phyloP scores from a whole-genome alignment of 2,888 invertebrate genomes.

The Leptogaster cylindrica region DNA sequence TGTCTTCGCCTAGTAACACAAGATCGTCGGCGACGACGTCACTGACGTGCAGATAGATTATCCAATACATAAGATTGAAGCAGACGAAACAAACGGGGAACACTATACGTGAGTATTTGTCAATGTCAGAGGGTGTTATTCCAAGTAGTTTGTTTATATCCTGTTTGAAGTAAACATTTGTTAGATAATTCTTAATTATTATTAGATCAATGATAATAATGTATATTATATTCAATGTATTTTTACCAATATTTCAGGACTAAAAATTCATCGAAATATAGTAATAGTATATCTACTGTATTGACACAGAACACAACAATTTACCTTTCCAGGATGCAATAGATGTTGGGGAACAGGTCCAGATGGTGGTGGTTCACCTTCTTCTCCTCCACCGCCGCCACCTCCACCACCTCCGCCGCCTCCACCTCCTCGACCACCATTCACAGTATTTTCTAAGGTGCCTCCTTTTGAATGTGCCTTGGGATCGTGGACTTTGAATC shows the following conservation, averaged over 20 bases:
- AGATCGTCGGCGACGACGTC: conserved; percentile 94
- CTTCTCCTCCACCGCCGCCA: conserved; percentile 58
- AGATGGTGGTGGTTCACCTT: conserved; percentile 52
- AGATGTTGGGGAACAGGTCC: conserved; percentile 74
- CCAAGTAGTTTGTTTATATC: conserved; percentile 91
- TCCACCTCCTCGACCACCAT: conserved; percentile 75
- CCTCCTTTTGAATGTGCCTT: conserved; percentile 93
- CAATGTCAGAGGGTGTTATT: conserved; percentile 96
- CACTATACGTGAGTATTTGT: conserved; percentile 97
- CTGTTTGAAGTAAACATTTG: conserved; percentile 57
- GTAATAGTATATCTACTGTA: neutral
- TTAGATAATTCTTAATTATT: conserved; percentile 34
- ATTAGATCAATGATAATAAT: conserved; percentile 33
- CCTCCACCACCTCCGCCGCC: conserved; percentile 66
- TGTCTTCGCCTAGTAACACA: conserved; percentile 77
- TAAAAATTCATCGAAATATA: neutral
- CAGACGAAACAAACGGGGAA: conserved; percentile 98
- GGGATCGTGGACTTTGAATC: conserved; percentile 93
- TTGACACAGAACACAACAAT: conserved; percentile 33
- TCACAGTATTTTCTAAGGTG: conserved; percentile 88
- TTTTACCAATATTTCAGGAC: neutral
- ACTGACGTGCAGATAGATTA: conserved; percentile 94
- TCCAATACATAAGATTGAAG: conserved; percentile 99
- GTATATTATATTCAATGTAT: neutral
- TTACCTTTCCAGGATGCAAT: conserved; percentile 83